Percentiles rank a stretch among this genome's conserved stretches.
Conservation (phyloP, 2,113 vertebrate genomes). For the Leucopsar rothschildi region DNA sequence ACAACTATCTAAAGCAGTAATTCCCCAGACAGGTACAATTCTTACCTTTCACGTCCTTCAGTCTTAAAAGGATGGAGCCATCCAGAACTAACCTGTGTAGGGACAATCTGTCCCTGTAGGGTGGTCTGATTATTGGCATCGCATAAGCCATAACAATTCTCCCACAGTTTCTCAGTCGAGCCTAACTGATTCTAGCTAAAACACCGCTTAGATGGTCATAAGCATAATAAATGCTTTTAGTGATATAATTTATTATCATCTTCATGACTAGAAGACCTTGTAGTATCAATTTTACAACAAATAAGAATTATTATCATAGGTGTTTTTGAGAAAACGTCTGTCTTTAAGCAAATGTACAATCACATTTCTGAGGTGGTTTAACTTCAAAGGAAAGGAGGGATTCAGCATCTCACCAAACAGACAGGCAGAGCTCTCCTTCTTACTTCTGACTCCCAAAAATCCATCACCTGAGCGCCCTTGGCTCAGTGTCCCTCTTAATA, state of each 20-base stretch:
- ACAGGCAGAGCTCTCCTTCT: background rate
- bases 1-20: background rate
- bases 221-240: background rate
- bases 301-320: background rate
- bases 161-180: background rate
- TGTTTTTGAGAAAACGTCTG: background rate
- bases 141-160: background rate
- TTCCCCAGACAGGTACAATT: background rate
- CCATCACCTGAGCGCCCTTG: background rate
- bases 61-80: background rate
- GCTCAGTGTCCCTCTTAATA: background rate
- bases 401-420: background rate
- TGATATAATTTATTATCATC: background rate
- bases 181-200: background rate
- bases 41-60: background rate
- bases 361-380: background rate
- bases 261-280: background rate
- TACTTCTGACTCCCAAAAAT: background rate
- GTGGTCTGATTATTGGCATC: background rate
- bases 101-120: background rate
- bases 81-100: background rate
- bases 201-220: background rate
- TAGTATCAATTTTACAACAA: background rate
- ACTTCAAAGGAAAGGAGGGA: background rate
- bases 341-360: background rate